Evolutionary conservation across 2,113 vertebrate genomes (phyloP).

Genomic region (Channa argus): DNA sequence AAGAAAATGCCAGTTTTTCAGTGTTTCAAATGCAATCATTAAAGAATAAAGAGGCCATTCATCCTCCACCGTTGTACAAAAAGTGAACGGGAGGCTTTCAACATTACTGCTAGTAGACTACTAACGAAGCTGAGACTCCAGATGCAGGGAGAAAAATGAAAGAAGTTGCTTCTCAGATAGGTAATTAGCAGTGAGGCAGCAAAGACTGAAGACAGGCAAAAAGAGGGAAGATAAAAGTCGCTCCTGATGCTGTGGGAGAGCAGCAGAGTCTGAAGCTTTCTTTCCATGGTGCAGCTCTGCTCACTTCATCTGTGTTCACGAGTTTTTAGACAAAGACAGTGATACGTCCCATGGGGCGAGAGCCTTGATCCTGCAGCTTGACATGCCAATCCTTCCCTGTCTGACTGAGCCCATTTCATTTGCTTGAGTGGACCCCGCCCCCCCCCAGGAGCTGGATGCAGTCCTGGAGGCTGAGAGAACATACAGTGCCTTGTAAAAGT

Average conservation of each 20-base stretch:
- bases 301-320: slow-evolving; percentile 21
- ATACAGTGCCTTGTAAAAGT: too few species aligned
- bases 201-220: background rate
- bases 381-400: slow-evolving; percentile 24
- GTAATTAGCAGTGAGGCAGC: slow-evolving; percentile 15
- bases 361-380: slow-evolving; percentile 31
- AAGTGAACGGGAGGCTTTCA: background rate
- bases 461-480: background rate
- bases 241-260: background rate
- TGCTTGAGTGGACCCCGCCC: slow-evolving; percentile 17
- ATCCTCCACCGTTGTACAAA: background rate
- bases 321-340: slow-evolving; percentile 22
- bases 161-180: background rate
- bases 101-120: background rate
- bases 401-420: slow-evolving; percentile 42
- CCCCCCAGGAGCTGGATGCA: slow-evolving; percentile 12
- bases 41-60: too few species aligned
- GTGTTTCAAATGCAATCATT: too few species aligned
- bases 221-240: slow-evolving; percentile 18
- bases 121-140: background rate
- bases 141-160: background rate
- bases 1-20: too few species aligned
- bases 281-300: slow-evolving; percentile 22
- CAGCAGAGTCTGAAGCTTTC: background rate
- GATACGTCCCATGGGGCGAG: slow-evolving; percentile 14